Conservation (phyloP, 2,113 vertebrate genomes). For the Vidua macroura region DNA sequence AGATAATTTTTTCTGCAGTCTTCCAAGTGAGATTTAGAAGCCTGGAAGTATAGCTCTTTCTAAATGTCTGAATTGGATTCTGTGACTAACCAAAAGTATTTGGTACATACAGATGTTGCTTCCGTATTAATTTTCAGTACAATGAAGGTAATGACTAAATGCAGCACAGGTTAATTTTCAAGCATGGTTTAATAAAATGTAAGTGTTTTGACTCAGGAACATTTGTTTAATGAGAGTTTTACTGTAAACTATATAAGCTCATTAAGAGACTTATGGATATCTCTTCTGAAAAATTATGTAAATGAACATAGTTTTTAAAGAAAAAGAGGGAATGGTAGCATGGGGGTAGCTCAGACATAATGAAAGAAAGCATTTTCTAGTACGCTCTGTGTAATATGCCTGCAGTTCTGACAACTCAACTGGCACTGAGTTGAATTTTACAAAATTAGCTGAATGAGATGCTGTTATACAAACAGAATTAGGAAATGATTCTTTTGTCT, state of each 20-base stretch:
- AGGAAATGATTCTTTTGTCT: background rate
- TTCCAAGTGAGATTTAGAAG: background rate
- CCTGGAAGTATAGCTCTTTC: background rate
- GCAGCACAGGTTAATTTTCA: background rate
- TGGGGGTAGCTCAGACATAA: background rate
- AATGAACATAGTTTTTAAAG: background rate
- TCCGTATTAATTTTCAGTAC: background rate
- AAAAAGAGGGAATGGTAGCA: background rate
- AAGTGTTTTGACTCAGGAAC: background rate
- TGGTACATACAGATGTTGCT: background rate
- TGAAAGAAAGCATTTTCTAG: background rate
- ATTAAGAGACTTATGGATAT: background rate
- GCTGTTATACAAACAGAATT: background rate
- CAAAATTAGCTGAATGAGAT: constrained; percentile 9
- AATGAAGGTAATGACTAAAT: background rate
- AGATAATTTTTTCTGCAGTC: background rate
- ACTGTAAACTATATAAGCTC: background rate
- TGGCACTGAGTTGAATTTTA: background rate
- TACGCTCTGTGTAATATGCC: background rate
- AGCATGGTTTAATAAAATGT: background rate
- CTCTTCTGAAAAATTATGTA: background rate
- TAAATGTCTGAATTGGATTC: background rate
- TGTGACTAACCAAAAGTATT: background rate
- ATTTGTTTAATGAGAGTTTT: constrained; percentile 14
- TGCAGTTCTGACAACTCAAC: background rate